A percentile compares a stretch with the other conserved stretches of the same genome.
Conservation (phyloP, 2,888 invertebrate species). For the Pyrocoelia pectoralis region DNA sequence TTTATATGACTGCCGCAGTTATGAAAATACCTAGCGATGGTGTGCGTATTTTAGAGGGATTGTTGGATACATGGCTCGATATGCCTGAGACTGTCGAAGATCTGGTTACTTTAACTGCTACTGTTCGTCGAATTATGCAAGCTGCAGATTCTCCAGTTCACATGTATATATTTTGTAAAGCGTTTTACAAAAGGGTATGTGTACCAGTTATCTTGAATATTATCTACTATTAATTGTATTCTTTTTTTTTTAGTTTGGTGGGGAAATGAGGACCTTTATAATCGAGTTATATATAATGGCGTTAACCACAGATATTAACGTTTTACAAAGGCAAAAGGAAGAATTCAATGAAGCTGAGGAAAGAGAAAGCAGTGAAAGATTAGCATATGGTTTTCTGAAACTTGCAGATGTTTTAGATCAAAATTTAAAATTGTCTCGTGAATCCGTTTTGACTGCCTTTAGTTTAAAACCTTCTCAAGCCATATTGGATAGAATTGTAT, state of each 20-base stretch:
- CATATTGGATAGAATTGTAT: slow-evolving; percentile 67
- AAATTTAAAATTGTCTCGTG: slow-evolving; percentile 70
- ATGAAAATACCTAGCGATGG: slow-evolving; percentile 60
- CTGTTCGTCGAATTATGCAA: slow-evolving; percentile 57
- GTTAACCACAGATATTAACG: slow-evolving; percentile 79
- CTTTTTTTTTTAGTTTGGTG: slow-evolving; percentile 41
- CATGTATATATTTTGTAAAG: slow-evolving; percentile 71
- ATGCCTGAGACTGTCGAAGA: slow-evolving; percentile 43
- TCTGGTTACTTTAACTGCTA: slow-evolving; percentile 48
- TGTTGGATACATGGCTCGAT: slow-evolving; percentile 55
- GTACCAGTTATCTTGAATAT: not conserved
- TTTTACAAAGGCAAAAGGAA: slow-evolving; percentile 71
- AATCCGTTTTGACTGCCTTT: slow-evolving; percentile 79
- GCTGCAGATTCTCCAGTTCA: slow-evolving; percentile 71
- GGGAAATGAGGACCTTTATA: slow-evolving; percentile 64
- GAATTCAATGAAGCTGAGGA: slow-evolving; percentile 44
- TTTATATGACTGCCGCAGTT: slow-evolving; percentile 65
- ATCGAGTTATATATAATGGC: slow-evolving; percentile 79
- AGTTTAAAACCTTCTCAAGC: slow-evolving; percentile 73
- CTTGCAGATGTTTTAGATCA: slow-evolving; percentile 68
- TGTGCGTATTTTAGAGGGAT: slow-evolving; percentile 50
- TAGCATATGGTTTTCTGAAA: slow-evolving; percentile 70
- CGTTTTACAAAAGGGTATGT: slow-evolving; percentile 55
- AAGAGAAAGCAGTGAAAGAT: slow-evolving; percentile 65
- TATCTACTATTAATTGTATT: too few species aligned